These are phyloP conservation scores for roundworm (Caenorhabditis elegans) DNA, from an alignment of 1,140 invertebrate species.

Conservation along the genomic window WBcel235 BX284605.5:4526501-4527000, in stretches of 20 bases:
- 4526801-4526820: neutral
- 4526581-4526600: too few relatives aligned
- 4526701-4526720: neutral
- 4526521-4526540: neutral
- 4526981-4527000: neutral
- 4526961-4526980: neutral
- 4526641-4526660: neutral
- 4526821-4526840: neutral
- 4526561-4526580: too few relatives aligned
- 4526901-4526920: constrained; percentile 30
- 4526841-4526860: constrained; percentile 13
- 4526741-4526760: neutral
- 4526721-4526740: neutral
- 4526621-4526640: neutral
- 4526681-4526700: neutral
- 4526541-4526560: too few relatives aligned
- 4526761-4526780: neutral
- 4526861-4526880: neutral
- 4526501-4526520: too few relatives aligned
- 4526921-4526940: neutral
- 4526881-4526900: too few relatives aligned
- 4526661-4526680: neutral
- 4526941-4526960: neutral
- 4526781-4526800: neutral
- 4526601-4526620: too few relatives aligned